Percentiles rank a stretch among this genome's conserved stretches.
These are phyloP conservation scores for Globodera rostochiensis DNA, from an alignment of 1,140 invertebrate genomes.

Conservation along the genomic window DNA sequence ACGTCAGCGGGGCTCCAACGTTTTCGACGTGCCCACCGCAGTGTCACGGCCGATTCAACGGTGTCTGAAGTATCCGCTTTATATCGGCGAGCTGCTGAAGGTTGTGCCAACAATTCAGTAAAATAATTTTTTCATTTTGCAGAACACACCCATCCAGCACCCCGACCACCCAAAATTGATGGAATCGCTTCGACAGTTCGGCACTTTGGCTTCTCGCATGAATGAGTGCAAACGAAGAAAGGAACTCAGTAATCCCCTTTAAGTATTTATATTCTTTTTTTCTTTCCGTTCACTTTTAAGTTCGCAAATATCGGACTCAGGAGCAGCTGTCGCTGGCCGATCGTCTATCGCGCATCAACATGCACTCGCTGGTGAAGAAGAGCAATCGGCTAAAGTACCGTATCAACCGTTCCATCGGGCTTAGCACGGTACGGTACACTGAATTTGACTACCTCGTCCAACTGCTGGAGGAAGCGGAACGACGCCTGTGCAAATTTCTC, in stretches of 20 bases:
- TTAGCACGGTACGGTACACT: slow-evolving; percentile 42
- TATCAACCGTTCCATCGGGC: slow-evolving; percentile 43
- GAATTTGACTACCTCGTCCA: slow-evolving; percentile 48
- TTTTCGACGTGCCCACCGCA: slow-evolving; percentile 57
- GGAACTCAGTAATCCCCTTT: slow-evolving; percentile 46
- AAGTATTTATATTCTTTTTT: no score
- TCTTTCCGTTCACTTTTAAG: slow-evolving; percentile 23
- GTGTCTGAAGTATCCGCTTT: slow-evolving; percentile 59
- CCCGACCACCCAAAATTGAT: slow-evolving; percentile 58
- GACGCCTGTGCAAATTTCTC: slow-evolving; percentile 51
- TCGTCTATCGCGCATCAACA: slow-evolving; percentile 42
- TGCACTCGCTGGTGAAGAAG: slow-evolving; percentile 56
- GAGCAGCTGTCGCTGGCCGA: slow-evolving; percentile 43
- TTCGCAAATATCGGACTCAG: slow-evolving; percentile 39
- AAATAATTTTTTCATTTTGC: not conserved
- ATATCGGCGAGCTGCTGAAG: slow-evolving; percentile 55
- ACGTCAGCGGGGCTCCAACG: slow-evolving; percentile 44
- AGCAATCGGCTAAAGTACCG: slow-evolving; percentile 54
- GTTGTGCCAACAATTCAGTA: slow-evolving; percentile 17
- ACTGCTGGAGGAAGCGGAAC: slow-evolving; percentile 48
- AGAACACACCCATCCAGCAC: slow-evolving; percentile 51
- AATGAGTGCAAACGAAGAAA: slow-evolving; percentile 60
- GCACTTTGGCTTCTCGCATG: slow-evolving; percentile 54
- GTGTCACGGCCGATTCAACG: slow-evolving; percentile 56
- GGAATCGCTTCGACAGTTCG: slow-evolving; percentile 58